A percentile compares a stretch with the other conserved stretches of the same genome.
phyloP scores from a whole-genome alignment of 2,888 invertebrate species.

The Meghimatium bilineatum region DNA sequence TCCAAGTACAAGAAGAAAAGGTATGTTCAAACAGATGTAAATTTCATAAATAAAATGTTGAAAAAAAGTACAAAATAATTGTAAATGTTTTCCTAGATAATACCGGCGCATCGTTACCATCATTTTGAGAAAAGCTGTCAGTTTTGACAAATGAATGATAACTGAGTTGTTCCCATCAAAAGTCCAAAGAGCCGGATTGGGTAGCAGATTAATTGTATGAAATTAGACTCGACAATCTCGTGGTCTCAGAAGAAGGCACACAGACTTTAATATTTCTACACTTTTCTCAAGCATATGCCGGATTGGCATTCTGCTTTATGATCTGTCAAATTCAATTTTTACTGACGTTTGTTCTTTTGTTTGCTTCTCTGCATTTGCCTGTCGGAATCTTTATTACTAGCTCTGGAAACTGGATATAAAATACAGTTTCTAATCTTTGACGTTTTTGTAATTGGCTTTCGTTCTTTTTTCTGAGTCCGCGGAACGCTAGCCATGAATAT shows the following conservation, averaged over 20 bases:
- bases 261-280: slow-evolving; percentile 33
- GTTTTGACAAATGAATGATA: slow-evolving; percentile 28
- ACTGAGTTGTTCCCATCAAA: slow-evolving; percentile 45
- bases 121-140: slow-evolving; percentile 16
- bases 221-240: not conserved
- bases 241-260: slow-evolving; percentile 23
- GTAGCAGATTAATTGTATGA: slow-evolving; percentile 47
- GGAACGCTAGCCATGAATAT: not conserved
- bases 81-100: not conserved
- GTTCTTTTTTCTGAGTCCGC: not conserved
- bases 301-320: slow-evolving; percentile 41
- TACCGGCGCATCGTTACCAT: not conserved
- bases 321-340: slow-evolving; percentile 40
- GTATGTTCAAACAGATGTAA: too few species aligned
- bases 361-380: not conserved
- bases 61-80: too few species aligned
- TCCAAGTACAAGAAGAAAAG: too few species aligned
- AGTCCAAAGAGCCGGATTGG: slow-evolving; percentile 36
- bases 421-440: slow-evolving; percentile 13
- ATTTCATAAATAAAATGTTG: too few species aligned
- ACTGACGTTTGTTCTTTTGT: slow-evolving; percentile 1
- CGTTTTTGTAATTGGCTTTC: slow-evolving; percentile 16
- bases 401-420: not conserved
- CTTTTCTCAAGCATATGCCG: slow-evolving; percentile 13
- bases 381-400: slow-evolving; percentile 2